Base-by-base conservation (phyloP, 1,140 invertebrate genomes). In the Diabrotica virgifera region DNA sequence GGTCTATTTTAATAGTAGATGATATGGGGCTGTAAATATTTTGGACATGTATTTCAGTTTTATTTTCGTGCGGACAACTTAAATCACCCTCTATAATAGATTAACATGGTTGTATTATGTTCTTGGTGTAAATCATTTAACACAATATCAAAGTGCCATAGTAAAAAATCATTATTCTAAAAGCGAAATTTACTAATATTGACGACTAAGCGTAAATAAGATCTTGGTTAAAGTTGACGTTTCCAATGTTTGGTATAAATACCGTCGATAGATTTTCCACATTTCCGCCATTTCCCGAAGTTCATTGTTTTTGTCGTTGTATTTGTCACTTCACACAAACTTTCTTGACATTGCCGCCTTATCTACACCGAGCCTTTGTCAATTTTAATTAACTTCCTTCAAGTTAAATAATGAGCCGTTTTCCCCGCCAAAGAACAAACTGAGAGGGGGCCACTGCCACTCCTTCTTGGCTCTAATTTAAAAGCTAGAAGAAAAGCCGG, bases 391-490 rank as follows among this genome's bases (percentile, higher is more conserved):
- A 57, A 57, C 55, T 57, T 36, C 35, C 36, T 57, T 36, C 35
- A 40, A 57, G 55, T 57, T 57, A 11, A 57, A 57, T 57, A 57
- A 57, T 57, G 36, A 57, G 36, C 11, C 63, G 40, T 64, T 64
- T 64, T 57, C 36, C 36, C 53, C 35, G 53, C 51, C 60, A 10
- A 51, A 12, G 24, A 24, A 24, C 24, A 24, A 24, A 24, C 24
- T 24, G 24, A 24, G 36, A 13, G 13, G 35, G 9, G 12, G 55
- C 55, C 40, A 10, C 2, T 46, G 40, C 40, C 40, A 6, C 5
- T 46, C 24, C 24, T 24, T 24, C 24, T 24, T 24, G 24, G 24
- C 24, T 46, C n/a, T 46, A 46, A 46, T 46, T 46, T 46, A 46
- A 46, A 46, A 46, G 40, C 40, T 46, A 46, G 8, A 46, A 46